phyloP scores from a whole-genome alignment of 2,113 vertebrate genomes.

The Pygoscelis adeliae region DNA sequence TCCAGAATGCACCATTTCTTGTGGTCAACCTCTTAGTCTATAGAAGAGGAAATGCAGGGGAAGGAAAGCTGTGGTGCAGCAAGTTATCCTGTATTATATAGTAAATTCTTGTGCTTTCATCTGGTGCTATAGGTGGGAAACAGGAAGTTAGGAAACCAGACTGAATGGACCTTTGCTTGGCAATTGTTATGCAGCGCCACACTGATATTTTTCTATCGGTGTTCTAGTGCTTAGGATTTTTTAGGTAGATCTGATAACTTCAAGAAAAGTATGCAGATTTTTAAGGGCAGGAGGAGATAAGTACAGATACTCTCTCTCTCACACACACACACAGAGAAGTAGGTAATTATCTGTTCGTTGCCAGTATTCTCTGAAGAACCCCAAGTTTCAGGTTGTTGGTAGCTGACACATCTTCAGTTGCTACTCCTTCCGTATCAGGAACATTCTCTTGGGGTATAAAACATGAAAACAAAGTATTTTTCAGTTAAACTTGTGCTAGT shows the following conservation, averaged over 20 bases:
- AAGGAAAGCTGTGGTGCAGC: background rate
- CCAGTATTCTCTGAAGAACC: conserved; percentile 33
- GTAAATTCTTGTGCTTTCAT: background rate
- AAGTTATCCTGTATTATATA: background rate
- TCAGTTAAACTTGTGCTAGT: background rate
- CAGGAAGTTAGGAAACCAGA: background rate
- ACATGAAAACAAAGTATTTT: conserved; percentile 1
- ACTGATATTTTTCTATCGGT: background rate
- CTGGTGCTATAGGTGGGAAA: background rate
- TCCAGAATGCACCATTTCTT: background rate
- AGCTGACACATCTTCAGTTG: background rate
- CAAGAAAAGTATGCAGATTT: background rate
- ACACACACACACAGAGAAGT: background rate
- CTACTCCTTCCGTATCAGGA: background rate
- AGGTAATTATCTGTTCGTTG: conserved; percentile 2
- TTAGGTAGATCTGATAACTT: background rate
- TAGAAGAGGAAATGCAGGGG: background rate
- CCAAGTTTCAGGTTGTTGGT: conserved; percentile 3
- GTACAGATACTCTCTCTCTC: no score
- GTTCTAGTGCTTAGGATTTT: background rate
- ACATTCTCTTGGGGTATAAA: background rate
- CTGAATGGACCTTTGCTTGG: background rate
- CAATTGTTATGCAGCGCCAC: background rate
- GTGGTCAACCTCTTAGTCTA: background rate
- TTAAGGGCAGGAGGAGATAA: background rate